Conservation (phyloP, 2,113 vertebrate species). For the Ctenodactylus gundi region DNA sequence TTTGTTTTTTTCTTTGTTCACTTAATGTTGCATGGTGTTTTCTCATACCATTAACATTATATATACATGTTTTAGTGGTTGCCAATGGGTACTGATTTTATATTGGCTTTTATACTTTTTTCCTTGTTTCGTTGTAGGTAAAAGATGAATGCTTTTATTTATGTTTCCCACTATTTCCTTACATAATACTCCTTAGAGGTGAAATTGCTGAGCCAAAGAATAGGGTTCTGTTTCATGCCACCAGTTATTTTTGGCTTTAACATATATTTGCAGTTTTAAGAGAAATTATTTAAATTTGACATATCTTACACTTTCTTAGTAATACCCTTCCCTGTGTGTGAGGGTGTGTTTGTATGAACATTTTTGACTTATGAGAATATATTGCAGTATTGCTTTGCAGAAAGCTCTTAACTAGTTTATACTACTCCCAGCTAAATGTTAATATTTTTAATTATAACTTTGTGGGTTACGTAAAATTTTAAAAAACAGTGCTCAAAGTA, state of each 20-base stretch:
- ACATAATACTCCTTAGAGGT: not conserved
- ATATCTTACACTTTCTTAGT: not conserved
- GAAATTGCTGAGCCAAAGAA: not conserved
- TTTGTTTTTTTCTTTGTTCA: not conserved
- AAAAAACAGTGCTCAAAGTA: not conserved
- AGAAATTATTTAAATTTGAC: not conserved
- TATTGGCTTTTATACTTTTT: not conserved
- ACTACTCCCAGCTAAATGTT: not conserved
- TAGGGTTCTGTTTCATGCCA: not conserved
- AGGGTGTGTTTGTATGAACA: not conserved
- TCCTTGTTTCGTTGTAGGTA: not conserved
- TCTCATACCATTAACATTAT: not conserved
- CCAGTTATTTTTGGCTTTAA: not conserved
- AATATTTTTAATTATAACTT: not conserved
- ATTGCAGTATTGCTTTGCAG: not conserved
- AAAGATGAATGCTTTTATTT: not conserved
- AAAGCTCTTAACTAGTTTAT: not conserved
- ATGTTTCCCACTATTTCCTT: conserved; percentile 38
- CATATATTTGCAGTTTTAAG: not conserved
- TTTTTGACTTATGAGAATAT: conserved; percentile 13
- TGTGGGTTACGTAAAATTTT: not conserved
- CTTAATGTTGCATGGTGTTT: not conserved
- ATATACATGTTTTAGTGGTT: not conserved
- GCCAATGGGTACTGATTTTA: not conserved
- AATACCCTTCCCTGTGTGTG: not conserved